phyloP scores from a whole-genome alignment of 2,888 invertebrate species.

The Chloromyia formosa region DNA sequence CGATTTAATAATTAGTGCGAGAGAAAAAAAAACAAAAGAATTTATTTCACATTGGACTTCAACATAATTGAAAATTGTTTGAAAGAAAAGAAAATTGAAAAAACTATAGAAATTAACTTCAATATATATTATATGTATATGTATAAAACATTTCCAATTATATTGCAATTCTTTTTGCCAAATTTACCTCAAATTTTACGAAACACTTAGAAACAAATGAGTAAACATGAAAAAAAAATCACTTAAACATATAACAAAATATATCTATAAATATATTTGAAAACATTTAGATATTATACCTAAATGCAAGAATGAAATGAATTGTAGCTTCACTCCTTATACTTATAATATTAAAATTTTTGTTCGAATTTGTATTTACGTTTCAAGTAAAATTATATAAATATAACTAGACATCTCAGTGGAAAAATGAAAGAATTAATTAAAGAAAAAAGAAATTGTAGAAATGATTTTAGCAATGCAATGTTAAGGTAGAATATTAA shows the following conservation, averaged over 20 bases:
- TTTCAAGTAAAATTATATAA: constrained; percentile 7
- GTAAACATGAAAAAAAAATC: constrained; percentile 20
- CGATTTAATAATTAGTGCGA: background rate
- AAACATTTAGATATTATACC: background rate
- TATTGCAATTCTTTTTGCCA: constrained; percentile 56
- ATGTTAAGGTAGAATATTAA: background rate
- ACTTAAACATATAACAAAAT: background rate
- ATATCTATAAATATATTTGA: background rate
- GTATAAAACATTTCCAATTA: constrained; percentile 1
- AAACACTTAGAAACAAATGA: constrained; percentile 13
- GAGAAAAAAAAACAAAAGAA: background rate
- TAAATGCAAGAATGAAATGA: constrained; percentile 49
- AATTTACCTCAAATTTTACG: constrained; percentile 60
- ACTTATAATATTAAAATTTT: constrained; percentile 17
- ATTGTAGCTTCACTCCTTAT: constrained; percentile 6
- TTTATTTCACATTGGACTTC: constrained; percentile 1
- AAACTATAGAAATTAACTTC: background rate
- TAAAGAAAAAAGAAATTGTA: background rate
- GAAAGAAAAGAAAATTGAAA: constrained; percentile 45
- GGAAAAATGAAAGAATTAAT: constrained; percentile 12
- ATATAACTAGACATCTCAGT: constrained; percentile 17
- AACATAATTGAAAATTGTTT: background rate
- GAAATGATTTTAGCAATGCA: constrained; percentile 6
- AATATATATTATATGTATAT: background rate
- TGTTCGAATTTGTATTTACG: constrained; percentile 4